Evolutionary conservation across 2,113 vertebrate species (phyloP).

Genomic region (Cettia cetti): DNA sequence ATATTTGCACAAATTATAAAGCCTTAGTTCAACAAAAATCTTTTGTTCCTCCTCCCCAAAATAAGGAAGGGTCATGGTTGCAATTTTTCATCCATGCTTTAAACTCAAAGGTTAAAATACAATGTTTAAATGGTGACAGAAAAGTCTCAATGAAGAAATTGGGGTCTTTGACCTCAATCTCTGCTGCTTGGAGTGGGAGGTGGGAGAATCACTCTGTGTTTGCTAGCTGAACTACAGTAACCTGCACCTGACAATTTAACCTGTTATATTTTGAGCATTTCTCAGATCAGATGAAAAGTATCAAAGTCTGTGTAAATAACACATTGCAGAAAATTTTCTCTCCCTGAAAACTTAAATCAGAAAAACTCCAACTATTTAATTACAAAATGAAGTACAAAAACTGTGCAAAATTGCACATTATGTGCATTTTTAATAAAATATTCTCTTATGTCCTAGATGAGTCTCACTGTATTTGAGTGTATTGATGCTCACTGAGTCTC

Average conservation of each 20-base stretch:
- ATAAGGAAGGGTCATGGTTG: slow-evolving; percentile 31
- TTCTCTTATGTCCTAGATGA: neutral
- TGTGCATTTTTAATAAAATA: neutral
- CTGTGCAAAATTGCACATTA: neutral
- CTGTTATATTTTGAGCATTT: slow-evolving; percentile 18
- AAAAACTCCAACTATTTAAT: accelerated
- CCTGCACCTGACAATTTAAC: slow-evolving; percentile 58
- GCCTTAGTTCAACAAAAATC: neutral
- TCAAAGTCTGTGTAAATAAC: neutral
- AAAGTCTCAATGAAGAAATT: slow-evolving; percentile 70
- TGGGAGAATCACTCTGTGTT: slow-evolving; percentile 31
- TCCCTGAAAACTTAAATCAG: neutral
- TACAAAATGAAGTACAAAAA: neutral
- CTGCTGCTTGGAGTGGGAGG: slow-evolving; percentile 8
- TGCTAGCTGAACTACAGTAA: slow-evolving; percentile 46
- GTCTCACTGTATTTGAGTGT: neutral
- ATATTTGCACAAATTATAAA: slow-evolving; percentile 54
- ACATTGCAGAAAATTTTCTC: neutral
- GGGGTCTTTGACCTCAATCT: slow-evolving; percentile 72
- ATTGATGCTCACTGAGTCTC: too few species aligned
- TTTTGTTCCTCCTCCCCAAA: neutral
- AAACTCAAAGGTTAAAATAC: slow-evolving; percentile 70
- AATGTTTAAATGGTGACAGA: slow-evolving; percentile 60
- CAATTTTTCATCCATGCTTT: slow-evolving; percentile 61
- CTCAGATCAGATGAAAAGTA: slow-evolving; percentile 18